A percentile compares a stretch with the other conserved stretches of the same genome.
Evolutionary conservation across 2,888 invertebrate species (phyloP).

Genomic region (Leptura quadrifasciata): DNA sequence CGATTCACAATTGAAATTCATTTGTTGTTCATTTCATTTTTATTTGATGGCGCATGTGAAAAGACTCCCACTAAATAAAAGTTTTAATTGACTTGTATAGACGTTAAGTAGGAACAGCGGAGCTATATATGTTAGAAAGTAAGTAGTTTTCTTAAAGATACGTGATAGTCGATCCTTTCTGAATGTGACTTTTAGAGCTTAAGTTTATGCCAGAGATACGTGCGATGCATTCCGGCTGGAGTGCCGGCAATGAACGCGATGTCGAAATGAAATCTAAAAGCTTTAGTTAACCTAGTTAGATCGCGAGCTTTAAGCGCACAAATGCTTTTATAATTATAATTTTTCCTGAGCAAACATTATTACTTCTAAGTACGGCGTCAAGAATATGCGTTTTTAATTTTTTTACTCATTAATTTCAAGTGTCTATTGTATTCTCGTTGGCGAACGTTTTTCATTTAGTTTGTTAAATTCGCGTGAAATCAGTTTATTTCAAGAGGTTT

Average conservation of each 20-base stretch:
- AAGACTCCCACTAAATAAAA: neutral
- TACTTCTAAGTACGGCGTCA: slow-evolving; percentile 9
- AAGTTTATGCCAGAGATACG: slow-evolving; percentile 61
- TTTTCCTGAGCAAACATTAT: slow-evolving; percentile 35
- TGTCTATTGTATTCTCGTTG: neutral
- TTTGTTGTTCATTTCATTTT: neutral
- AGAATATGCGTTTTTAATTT: slow-evolving; percentile 5
- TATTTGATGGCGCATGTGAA: neutral
- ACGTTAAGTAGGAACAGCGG: slow-evolving; percentile 22
- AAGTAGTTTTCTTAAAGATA: slow-evolving; percentile 56
- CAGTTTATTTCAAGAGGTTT: neutral
- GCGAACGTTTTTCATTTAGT: neutral
- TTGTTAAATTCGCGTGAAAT: neutral
- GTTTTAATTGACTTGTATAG: slow-evolving; percentile 51
- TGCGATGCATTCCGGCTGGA: slow-evolving; percentile 56
- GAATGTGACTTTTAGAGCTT: slow-evolving; percentile 56
- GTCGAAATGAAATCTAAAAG: slow-evolving; percentile 60
- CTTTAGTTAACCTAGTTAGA: slow-evolving; percentile 62
- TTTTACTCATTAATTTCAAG: slow-evolving; percentile 25
- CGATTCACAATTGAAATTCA: too few species aligned
- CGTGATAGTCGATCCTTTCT: slow-evolving; percentile 61
- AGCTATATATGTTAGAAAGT: slow-evolving; percentile 54
- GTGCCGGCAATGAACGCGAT: slow-evolving; percentile 36
- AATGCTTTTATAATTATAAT: slow-evolving; percentile 58
- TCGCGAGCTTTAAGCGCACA: slow-evolving; percentile 55